Base-by-base conservation (phyloP, 30 jellyfish, hydroid and myxozoan genomes). In the Sanderia malayensis region DNA sequence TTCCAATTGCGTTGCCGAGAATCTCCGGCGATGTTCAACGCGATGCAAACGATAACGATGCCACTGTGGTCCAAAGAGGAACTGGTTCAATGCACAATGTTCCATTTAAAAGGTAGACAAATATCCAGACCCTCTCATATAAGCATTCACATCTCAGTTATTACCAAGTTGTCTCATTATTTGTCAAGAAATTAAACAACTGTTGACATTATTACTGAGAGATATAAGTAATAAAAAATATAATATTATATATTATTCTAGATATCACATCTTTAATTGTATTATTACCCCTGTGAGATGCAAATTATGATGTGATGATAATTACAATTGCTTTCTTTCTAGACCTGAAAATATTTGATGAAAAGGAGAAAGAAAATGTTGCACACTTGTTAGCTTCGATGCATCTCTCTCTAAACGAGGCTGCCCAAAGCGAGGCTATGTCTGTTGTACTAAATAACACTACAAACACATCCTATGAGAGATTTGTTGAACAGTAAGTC, bases 321-420 rank as follows among this genome's bases (percentile, higher is more conserved):
- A n/a, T n/a, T n/a, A n/a, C n/a, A n/a, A 3, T 60, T 31, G 58
- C 49, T 7, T 7, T 60, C 73, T 59, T 45, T 44, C 6, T 66
- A 85, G 95, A 75, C 7, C n/a, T 74, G 60, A 19, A 20, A 11
- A 44, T 70, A 19, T 61, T 86, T 44, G 59, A 72, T 34, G 84
- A 70, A 24, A 65, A 75, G 18, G 88, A 86, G 76, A 70, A 69
- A 62, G 93, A 86, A 46, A 78, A 86, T 30, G 34, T 79, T 34
- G 83, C 96, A 7, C 88, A 86, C 63, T 37, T 86, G 21, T 73
- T 86, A 8, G 93, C 96, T 9, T 77, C 96, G 3, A 61, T 86
- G 83, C 96, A 86, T 46, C 24, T 74, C 10, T 72, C 61, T 10
- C 10, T 85, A 2, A 44, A 46, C 24, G 77, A 76, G 41, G 46